A percentile compares a stretch with the other conserved stretches of the same genome.
Conservation (phyloP, 2,113 vertebrate species). For the Cheilinus undulatus region DNA sequence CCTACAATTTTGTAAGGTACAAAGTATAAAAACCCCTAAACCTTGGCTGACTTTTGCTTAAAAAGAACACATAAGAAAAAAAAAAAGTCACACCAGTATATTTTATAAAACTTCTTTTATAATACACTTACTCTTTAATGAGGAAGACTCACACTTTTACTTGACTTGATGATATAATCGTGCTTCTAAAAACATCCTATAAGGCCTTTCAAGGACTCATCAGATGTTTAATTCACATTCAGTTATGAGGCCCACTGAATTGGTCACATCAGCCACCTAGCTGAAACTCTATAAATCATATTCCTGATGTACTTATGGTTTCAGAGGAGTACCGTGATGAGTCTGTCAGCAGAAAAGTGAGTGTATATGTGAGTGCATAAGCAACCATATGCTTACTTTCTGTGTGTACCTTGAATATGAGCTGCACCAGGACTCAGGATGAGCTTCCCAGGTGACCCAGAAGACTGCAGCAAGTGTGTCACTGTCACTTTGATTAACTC, state of each 20-base stretch:
- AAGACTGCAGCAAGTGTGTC: slow-evolving; percentile 71
- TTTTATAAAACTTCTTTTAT: no score
- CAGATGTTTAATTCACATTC: slow-evolving; percentile 78
- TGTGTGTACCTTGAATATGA: slow-evolving; percentile 39
- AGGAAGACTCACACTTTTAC: slow-evolving; percentile 36
- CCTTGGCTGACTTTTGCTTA: no score
- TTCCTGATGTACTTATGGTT: slow-evolving; percentile 53
- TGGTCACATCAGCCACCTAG: slow-evolving; percentile 61
- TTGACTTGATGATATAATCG: slow-evolving; percentile 53
- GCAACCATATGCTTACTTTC: slow-evolving; percentile 49
- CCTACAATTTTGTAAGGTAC: no score
- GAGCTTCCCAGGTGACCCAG: slow-evolving; percentile 74
- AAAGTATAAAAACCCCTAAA: no score
- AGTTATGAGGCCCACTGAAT: slow-evolving; percentile 54
- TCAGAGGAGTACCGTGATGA: slow-evolving; percentile 26
- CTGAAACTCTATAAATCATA: slow-evolving; percentile 68
- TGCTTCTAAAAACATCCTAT: slow-evolving; percentile 44
- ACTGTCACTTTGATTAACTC: slow-evolving; percentile 83
- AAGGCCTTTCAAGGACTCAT: slow-evolving; percentile 56
- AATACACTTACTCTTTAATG: no score
- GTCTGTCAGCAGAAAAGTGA: slow-evolving; percentile 5
- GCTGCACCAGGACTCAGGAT: slow-evolving; percentile 64
- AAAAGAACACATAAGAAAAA: no score
- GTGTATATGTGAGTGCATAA: slow-evolving; percentile 23
- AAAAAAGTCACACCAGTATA: no score